Evolutionary conservation across 2,797 vertebrate species (phyloP), one percentile per base, ranked within the genome.

Genomic region (Melanitta fusca): DNA sequence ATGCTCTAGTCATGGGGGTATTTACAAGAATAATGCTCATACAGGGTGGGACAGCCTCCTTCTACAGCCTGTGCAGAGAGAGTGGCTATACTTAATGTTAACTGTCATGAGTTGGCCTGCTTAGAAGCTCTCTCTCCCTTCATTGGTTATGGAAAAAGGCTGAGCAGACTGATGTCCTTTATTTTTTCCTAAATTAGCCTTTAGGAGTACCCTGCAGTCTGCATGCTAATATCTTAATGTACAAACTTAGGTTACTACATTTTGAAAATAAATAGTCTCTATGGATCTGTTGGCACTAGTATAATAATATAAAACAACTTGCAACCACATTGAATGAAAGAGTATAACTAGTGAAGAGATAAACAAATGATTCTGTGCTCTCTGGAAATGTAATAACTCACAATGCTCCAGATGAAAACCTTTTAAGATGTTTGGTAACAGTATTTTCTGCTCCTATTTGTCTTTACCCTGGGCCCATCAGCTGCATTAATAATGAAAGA

Each of bases 401-500:
- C 75, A 82, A 47, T 62, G 89, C 80, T 89, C 75, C 81, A 78
- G 79, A 92, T 70, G 66, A 96, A 97, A 96, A 91, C 75, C 91
- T 96, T 96, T 95, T 95, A 95, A 95, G 77, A 69, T 93, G 91
- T 94, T 91, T 95, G 74, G 78, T 86, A 93, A 87, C 91, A 89
- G 18, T 92, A 94, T 96, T 93, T 96, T 94, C 65, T 80, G 15
- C 45, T 96, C 30, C 30, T 92, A 32, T 91, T 94, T 90, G 61
- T 88, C 80, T 88, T 95, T 92, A 94, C 81, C 36, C 84, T 60
- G 62, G 51, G 38, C 69, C 75, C 79, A 94, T 95, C 81, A 92
- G 62, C 72, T 88, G 38, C 84, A 96, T 96, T 91, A 96, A 96
- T 95, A 96, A 97, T 96, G 75, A 85, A 96, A 89, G 56, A 43